Conservation (phyloP, 2,888 invertebrate genomes). For the Trissonchulus sp. region DNA sequence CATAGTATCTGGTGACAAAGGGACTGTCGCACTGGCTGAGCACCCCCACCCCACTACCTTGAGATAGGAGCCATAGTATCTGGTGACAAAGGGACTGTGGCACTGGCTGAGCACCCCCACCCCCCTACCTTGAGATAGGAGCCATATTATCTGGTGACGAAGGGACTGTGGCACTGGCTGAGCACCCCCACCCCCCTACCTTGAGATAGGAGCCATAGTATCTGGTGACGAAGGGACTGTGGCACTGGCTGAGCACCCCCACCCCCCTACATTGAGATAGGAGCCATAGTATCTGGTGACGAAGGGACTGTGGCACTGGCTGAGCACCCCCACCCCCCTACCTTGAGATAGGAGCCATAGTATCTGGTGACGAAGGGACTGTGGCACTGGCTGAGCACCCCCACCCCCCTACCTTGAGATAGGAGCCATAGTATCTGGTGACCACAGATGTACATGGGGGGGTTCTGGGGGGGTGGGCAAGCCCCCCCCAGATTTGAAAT, state of each 20-base stretch:
- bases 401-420: slow-evolving; percentile 98
- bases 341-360: slow-evolving; percentile 97
- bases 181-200: slow-evolving; percentile 97
- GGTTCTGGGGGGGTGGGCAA: too few species aligned
- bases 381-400: slow-evolving; percentile 97
- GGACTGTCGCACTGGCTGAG: slow-evolving; percentile 98
- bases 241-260: slow-evolving; percentile 96
- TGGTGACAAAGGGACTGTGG: slow-evolving; percentile 97
- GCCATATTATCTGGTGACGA: slow-evolving; percentile 98
- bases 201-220: slow-evolving; percentile 99
- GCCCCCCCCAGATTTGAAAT: too few species aligned
- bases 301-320: slow-evolving; percentile 97
- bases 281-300: slow-evolving; percentile 99
- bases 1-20: slow-evolving; percentile 98
- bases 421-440: slow-evolving; percentile 99
- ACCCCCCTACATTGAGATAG: slow-evolving; percentile 98
- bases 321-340: slow-evolving; percentile 96
- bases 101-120: slow-evolving; percentile 98
- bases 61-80: slow-evolving; percentile 98
- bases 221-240: slow-evolving; percentile 97
- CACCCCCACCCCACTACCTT: too few species aligned
- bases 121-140: slow-evolving; percentile 98
- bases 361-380: slow-evolving; percentile 99
- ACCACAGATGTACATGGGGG: too few species aligned
- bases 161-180: slow-evolving; percentile 97